Base-by-base conservation (phyloP, 2,797 vertebrate genomes). In the Anisognathus igniventris region DNA sequence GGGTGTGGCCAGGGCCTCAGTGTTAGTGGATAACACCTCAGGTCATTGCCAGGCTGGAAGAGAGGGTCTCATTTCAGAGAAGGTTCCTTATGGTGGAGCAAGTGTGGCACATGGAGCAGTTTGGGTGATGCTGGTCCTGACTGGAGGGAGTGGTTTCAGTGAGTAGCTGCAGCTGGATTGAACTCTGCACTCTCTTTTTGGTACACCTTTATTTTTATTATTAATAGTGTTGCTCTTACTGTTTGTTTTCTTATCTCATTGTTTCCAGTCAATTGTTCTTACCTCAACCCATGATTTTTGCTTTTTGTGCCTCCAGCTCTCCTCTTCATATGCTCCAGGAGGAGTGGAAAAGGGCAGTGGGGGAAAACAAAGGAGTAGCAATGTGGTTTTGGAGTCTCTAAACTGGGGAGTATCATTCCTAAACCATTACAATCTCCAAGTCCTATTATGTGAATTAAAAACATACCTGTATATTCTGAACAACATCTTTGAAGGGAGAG, bases 381-480 rank as follows among this genome's bases (percentile, higher is more conserved):
- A 14, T 9, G 15, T 39, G n/a, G 21, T 57, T 76, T 22, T 57
- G 50, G 21, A 57, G n/a, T 39, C 44, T 62, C 28, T 51, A 40
- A 51, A 65, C 0, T 45, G 39, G 22, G 10, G 5, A 58, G 7
- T 12, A 24, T 33, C 25, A 27, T 57, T 71, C 15, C 57, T 51
- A 76, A 64, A 57, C 14, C 30, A 39, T 6, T 5, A 24, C 51
- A 28, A 31, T 66, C 23, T 88, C 25, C 12, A 18, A 48, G 58
- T 9, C 54, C 18, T 27, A 24, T n/a, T 35, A 31, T 24, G 27
- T 10, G 44, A 61, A 45, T 57, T 37, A 56, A 51, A 12, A 54
- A 88, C 96, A 27, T 88, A 99, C 99, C 98, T 99, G 99, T 93
- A 99, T 98, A 64, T 98, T 98, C 66, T 99, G 99, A 75, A 99